Evolutionary conservation across 37 sponge, comb jelly and placozoan species (phyloP).

Genomic region (Haliclona indistincta): DNA sequence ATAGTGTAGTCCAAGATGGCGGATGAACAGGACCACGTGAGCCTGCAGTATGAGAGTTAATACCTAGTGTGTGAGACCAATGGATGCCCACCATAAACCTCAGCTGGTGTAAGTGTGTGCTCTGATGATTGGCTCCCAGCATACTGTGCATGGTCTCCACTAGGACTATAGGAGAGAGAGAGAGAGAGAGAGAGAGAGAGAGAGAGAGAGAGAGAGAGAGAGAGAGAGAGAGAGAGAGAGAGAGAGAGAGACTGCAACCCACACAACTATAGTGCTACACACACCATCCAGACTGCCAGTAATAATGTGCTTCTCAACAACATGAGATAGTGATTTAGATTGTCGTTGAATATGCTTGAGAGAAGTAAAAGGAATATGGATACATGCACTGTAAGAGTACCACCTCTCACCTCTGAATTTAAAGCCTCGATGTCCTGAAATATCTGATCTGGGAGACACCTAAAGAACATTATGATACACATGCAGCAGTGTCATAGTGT

Average conservation of each 20-base stretch:
- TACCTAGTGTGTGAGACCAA: neutral
- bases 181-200: neutral
- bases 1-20: slow-evolving; percentile 26
- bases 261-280: neutral
- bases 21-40: slow-evolving; percentile 64
- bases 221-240: neutral
- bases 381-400: too few species aligned
- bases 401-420: too few species aligned
- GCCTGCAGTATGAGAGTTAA: slow-evolving; percentile 31
- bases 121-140: slow-evolving; percentile 21
- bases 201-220: neutral
- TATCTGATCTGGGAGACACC: slow-evolving; percentile 51
- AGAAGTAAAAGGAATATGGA: too few species aligned
- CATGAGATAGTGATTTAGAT: slow-evolving; percentile 49
- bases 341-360: slow-evolving; percentile 44
- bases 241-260: neutral
- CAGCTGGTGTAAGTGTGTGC: slow-evolving; percentile 35
- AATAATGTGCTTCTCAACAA: slow-evolving; percentile 67
- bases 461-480: slow-evolving; percentile 15
- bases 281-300: slow-evolving; percentile 45
- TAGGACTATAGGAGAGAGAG: slow-evolving; percentile 31
- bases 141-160: slow-evolving; percentile 44
- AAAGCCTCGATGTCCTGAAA: slow-evolving; percentile 71
- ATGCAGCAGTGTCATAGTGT: neutral
- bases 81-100: slow-evolving; percentile 66